phyloP scores from a whole-genome alignment of 2,113 vertebrate genomes.

The Phyllostomus hastatus region DNA sequence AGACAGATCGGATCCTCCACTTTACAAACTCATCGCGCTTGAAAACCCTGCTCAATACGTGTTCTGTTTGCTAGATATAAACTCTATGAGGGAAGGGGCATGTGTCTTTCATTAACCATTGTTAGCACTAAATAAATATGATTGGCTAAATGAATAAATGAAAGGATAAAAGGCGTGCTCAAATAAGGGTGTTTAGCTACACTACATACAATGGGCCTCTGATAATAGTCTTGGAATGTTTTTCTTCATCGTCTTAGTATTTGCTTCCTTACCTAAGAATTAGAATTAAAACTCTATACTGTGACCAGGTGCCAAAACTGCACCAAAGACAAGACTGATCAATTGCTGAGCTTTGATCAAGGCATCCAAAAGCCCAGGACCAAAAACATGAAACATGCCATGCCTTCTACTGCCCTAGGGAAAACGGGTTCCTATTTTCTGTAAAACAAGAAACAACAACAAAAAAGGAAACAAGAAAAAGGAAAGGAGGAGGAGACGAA shows the following conservation, averaged over 20 bases:
- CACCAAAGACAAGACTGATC: slow-evolving; percentile 39
- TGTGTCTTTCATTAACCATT: neutral
- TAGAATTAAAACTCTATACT: slow-evolving; percentile 28
- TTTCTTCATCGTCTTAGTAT: slow-evolving; percentile 27
- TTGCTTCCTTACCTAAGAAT: neutral
- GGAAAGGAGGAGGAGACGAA: neutral
- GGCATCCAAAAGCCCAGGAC: neutral
- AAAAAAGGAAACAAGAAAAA: neutral
- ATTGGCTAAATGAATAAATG: neutral
- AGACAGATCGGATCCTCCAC: neutral
- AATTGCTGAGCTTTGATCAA: slow-evolving; percentile 32
- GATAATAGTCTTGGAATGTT: neutral
- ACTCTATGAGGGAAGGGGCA: neutral
- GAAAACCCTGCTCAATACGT: neutral
- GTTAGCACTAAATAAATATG: neutral
- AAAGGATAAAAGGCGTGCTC: neutral
- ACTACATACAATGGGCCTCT: neutral
- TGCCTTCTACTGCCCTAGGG: neutral
- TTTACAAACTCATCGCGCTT: slow-evolving; percentile 6
- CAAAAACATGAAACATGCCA: neutral
- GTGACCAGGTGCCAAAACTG: neutral
- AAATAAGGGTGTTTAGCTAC: neutral
- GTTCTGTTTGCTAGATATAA: neutral
- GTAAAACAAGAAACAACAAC: slow-evolving; percentile 11
- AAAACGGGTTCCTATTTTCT: slow-evolving; percentile 44